Base-by-base conservation (phyloP, 2,888 invertebrate species). In the Limnephilus marmoratus region DNA sequence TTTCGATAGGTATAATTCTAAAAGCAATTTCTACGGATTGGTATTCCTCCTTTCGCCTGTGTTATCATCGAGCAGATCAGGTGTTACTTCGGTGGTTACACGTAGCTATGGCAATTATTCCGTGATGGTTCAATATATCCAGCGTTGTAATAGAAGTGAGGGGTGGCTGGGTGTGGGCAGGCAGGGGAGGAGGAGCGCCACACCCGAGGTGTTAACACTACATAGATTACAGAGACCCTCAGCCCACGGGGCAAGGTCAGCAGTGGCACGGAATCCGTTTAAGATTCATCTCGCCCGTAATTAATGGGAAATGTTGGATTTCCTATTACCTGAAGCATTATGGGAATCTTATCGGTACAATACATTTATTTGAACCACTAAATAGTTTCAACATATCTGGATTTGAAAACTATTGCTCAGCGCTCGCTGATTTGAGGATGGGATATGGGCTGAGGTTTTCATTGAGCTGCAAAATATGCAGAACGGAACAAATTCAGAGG, bases 21-120 rank as follows among this genome's bases (percentile, higher is more conserved):
- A 68, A 68, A 68, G 68, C 68, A 68, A 68, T 68, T 68, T 68
- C 68, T 68, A 68, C 24, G 68, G n/a, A 68, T 68, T 68, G 24
- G 68, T 68, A 68, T 68, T 68, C 24, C 24, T 68, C 9, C 9
- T n/a, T 24, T 68, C n/a, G 24, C 68, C 24, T 68, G 68, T 68
- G 2, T 68, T 68, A 68, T 68, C 68, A 68, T 2, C 24, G 68
- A 68, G 24, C n/a, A n/a, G 24, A 68, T 68, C 68, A 68, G 82
- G 34, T 82, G 34, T 91, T 49, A 91, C 45, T 89, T 86, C n/a
- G 29, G 88, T 85, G 53, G 92, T 91, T 91, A 85, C 85, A 92
- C 82, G 92, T 92, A 91, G 92, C 93, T 93, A 93, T 93, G 93
- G 93, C 92, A 92, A 92, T 92, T 93, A 91, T 91, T 45, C 49